These are phyloP conservation scores for Abscondita cerata DNA, from an alignment of 2,888 invertebrate genomes.

Conservation along the genomic window DNA sequence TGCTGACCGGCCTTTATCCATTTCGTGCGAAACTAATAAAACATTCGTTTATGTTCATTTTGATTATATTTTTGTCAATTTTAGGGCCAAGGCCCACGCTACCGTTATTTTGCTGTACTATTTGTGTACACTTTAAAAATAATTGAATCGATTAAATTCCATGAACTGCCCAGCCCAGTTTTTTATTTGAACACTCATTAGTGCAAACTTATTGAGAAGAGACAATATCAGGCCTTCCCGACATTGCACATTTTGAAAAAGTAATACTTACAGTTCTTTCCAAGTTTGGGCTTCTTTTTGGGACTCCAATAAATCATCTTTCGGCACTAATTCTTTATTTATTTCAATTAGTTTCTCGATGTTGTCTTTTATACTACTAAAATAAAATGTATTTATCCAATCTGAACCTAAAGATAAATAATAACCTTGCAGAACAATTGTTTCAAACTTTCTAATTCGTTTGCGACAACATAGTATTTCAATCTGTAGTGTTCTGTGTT, in stretches of 20 bases:
- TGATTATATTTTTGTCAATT: too few relatives aligned
- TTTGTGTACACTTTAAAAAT: too few relatives aligned
- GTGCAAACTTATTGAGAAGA: too few relatives aligned
- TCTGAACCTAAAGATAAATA: background rate
- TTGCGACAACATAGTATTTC: slow-evolving; percentile 39
- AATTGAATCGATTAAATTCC: too few relatives aligned
- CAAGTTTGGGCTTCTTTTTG: background rate
- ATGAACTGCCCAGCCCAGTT: too few relatives aligned
- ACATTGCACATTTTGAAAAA: background rate
- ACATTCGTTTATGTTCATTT: too few relatives aligned
- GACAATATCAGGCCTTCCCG: too few relatives aligned
- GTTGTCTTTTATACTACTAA: slow-evolving; percentile 19
- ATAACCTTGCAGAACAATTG: slow-evolving; percentile 39
- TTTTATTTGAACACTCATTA: too few relatives aligned
- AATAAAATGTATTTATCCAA: background rate
- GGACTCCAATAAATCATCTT: background rate
- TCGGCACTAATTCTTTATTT: background rate
- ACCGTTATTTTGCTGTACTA: too few relatives aligned
- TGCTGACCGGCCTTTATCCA: too few relatives aligned
- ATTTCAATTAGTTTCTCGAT: slow-evolving; percentile 6
- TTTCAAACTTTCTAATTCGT: slow-evolving; percentile 40
- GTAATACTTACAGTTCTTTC: slow-evolving; percentile 17
- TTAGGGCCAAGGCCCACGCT: too few relatives aligned
- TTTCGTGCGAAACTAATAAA: too few relatives aligned
- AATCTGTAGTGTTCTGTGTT: slow-evolving; percentile 44